These are phyloP conservation scores for Aethes cnicana DNA, from an alignment of 2,888 invertebrate genomes.

Conservation along the genomic window DNA sequence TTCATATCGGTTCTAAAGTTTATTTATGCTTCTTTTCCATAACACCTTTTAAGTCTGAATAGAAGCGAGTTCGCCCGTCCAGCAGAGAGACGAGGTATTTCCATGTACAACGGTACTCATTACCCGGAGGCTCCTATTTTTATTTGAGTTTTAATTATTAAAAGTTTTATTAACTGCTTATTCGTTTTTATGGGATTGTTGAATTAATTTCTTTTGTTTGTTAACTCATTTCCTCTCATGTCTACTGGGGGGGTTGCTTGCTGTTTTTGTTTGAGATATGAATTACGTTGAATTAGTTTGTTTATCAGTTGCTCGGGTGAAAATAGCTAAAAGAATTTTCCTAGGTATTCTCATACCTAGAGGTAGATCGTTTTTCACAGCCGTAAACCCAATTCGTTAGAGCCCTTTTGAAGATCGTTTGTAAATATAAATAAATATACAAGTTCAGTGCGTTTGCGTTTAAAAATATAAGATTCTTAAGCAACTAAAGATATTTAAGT, in stretches of 20 bases:
- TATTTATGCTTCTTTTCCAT: too few species aligned
- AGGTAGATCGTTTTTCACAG: neutral
- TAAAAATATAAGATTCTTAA: too few species aligned
- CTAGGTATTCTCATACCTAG: neutral
- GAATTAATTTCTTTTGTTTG: constrained; percentile 80
- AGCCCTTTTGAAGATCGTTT: too few species aligned
- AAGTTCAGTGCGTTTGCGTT: too few species aligned
- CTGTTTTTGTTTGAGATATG: neutral
- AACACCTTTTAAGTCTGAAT: too few species aligned
- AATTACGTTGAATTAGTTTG: too few species aligned
- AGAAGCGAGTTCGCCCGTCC: too few species aligned
- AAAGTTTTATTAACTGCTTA: constrained; percentile 82
- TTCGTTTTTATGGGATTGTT: constrained; percentile 79
- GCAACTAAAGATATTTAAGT: neutral
- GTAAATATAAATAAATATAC: too few species aligned
- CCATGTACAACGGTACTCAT: constrained; percentile 46
- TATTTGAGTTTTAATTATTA: constrained; percentile 80
- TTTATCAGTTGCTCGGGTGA: too few species aligned
- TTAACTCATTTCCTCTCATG: constrained; percentile 58
- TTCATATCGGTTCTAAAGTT: too few species aligned
- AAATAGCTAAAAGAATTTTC: too few species aligned
- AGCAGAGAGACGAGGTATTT: constrained; percentile 36
- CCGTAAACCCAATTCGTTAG: too few species aligned
- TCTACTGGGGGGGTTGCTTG: constrained; percentile 48
- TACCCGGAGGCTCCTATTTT: constrained; percentile 65